A percentile compares a stretch with the other conserved stretches of the same genome.
phyloP scores from a whole-genome alignment of 2,113 vertebrate genomes.

The Bungarus multicinctus region DNA sequence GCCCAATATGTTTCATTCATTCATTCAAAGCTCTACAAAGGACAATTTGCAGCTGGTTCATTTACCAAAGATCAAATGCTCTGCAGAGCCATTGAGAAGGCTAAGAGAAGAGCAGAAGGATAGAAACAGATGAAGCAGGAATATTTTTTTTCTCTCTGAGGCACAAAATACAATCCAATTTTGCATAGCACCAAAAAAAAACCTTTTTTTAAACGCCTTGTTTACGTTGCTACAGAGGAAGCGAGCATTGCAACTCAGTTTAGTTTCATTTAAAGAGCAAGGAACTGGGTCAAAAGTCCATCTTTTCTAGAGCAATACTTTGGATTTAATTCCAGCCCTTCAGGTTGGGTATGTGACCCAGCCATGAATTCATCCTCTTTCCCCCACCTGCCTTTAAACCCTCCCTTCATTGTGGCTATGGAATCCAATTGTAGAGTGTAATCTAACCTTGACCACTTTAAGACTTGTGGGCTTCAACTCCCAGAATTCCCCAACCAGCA shows the following conservation, averaged over 20 bases:
- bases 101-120: not conserved
- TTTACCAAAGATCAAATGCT: not conserved
- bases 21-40: conserved; percentile 56
- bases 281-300: not conserved
- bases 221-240: not conserved
- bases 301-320: not conserved
- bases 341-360: no score
- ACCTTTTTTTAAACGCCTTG: not conserved
- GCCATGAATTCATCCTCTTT: not conserved
- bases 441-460: not conserved
- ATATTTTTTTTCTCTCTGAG: not conserved
- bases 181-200: not conserved
- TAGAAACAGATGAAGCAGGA: not conserved
- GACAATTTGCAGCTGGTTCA: not conserved
- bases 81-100: not conserved
- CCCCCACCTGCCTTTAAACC: not conserved
- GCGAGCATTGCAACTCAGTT: no score
- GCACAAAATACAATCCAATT: conserved; percentile 25
- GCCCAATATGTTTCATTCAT: conserved; percentile 46
- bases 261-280: not conserved
- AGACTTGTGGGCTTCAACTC: not conserved
- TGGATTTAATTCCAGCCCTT: no score
- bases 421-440: not conserved
- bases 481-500: not conserved
- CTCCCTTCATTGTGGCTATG: not conserved